Base-by-base conservation (phyloP, 1,140 invertebrate species). In the Solen grandis region DNA sequence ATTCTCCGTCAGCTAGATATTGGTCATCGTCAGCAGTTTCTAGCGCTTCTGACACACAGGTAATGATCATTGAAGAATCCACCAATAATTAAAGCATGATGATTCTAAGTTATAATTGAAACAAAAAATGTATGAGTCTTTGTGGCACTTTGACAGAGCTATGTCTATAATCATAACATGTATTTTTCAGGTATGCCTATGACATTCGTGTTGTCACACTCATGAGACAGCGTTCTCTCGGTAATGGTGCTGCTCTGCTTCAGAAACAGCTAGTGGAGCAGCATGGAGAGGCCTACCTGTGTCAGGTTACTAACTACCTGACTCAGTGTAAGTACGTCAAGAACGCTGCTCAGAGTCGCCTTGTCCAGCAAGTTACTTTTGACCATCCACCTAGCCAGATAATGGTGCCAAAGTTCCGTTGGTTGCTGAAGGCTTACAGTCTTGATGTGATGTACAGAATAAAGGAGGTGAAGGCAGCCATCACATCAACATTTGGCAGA, bases 401-500 rank as follows among this genome's bases (percentile, higher is more conserved):
- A 0, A 41, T 27, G 1, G 14, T 85, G 8, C 82, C 82, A 31
- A 33, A 62, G 35, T 22, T 27, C 31, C 25, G 69, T 19, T 86
- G 86, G 84, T 68, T 87, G 0, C 46, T 79, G 55, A 25, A 69
- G 0, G 60, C 66, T 3, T 87, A 82, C 60, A 16, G 22, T 27
- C 33, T 33, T 16, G 84, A 87, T 78, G 77, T 81, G 10, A n/a
- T 73, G 16, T 14, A 38, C 1, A 29, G 84, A 13, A 41, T 87
- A 19, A 63, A 72, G 13, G 62, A 84, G 5, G 46, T 78, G 3
- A 85, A 86, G 78, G 80, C 84, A 4, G n/a, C 29, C 38, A 82
- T 86, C 19, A 87, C 84, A 25, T 87, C 86, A 2, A 57, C 65
- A 19, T 87, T 83, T 76, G 86, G 86, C n/a, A 4, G 36, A 33